Base-by-base conservation (phyloP, 2,113 vertebrate genomes). In the Otis tarda region DNA sequence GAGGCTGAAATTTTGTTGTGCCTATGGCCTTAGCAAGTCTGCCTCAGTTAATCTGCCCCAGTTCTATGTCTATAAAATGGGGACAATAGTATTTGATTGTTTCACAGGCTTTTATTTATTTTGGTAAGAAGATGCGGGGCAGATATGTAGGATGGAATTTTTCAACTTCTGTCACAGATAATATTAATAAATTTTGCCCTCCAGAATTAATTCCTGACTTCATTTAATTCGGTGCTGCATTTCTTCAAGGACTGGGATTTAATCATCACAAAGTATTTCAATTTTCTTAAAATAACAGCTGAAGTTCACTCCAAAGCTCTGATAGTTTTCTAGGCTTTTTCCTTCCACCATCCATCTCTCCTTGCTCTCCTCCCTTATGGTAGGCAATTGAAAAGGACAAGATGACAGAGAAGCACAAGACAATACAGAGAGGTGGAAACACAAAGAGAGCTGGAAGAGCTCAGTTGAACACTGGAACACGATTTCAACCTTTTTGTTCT, bases 321-420 rank as follows among this genome's bases (percentile, higher is more conserved):
- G 20, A 86, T 33, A 71, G 10, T 37, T 87, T 95, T 93, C 49
- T 50, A 74, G 50, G 17, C 14, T 83, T 85, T 83, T 83, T 74
- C 6, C 22, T 77, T 52, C n/a, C 33, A 65, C 15, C 63, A 83
- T 63, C 69, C 33, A 87, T 6, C 19, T 59, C 53, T 71, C 21
- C 12, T 30, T 81, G 28, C 53, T 30, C 30, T 88, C 27, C 12
- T 35, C 25, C 17, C 19, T 82, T 76, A 77, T 27, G n/a, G 82
- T 7, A 93, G n/a, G 70, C 31, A 80, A 63, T 83, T 64, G 85
- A 68, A 92, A 90, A 91, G 53, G 69, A 86, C 41, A 56, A 95
- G 95, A 93, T 95, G 89, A 95, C 73, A 55, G 87, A 84, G 95
- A 95, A 96, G 25, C 89, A 95, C 82, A 97, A 92, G 74, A 85